A percentile compares a stretch with the other conserved stretches of the same genome.
Evolutionary conservation across 2,797 vertebrate species (phyloP).

Genomic region (Philypnodon macrostomus): DNA sequence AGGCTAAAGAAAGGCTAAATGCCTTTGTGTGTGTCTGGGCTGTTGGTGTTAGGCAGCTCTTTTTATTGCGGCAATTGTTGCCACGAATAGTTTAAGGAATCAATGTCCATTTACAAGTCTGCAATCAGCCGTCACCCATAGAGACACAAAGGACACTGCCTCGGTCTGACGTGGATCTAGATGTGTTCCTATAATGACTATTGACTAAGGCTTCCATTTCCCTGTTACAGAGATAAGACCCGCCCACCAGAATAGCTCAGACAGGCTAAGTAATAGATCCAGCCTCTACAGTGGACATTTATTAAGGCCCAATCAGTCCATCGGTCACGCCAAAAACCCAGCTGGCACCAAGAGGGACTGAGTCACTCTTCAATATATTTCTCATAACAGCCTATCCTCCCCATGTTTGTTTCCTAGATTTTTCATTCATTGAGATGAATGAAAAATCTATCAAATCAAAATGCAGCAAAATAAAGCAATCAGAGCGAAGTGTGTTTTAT

Average conservation of each 20-base stretch:
- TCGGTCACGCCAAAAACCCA: slow-evolving; percentile 19
- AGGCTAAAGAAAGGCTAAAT: too few species aligned
- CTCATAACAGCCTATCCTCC: too few species aligned
- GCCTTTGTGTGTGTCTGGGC: background rate
- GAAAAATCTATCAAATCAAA: slow-evolving; percentile 21
- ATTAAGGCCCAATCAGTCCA: slow-evolving; percentile 23
- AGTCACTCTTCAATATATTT: slow-evolving; percentile 25
- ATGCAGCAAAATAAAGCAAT: slow-evolving; percentile 17
- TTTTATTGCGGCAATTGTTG: slow-evolving; percentile 39
- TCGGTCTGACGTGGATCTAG: slow-evolving; percentile 26
- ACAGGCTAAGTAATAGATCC: slow-evolving; percentile 30
- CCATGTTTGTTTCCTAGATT: slow-evolving; percentile 1
- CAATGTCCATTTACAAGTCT: slow-evolving; percentile 59
- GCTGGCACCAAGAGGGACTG: slow-evolving; percentile 24
- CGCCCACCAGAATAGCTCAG: slow-evolving; percentile 26
- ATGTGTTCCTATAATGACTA: slow-evolving; percentile 35
- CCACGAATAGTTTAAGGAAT: slow-evolving; percentile 44
- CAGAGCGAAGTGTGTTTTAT: slow-evolving; percentile 6
- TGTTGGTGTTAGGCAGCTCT: slow-evolving; percentile 14
- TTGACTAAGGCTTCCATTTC: slow-evolving; percentile 23
- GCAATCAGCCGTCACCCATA: slow-evolving; percentile 43
- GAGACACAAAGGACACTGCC: slow-evolving; percentile 18
- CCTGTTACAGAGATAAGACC: slow-evolving; percentile 38
- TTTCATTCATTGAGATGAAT: slow-evolving; percentile 14
- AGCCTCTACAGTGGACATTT: slow-evolving; percentile 15